phyloP scores from a whole-genome alignment of 2,888 invertebrate species.

The Cabera pusaria region DNA sequence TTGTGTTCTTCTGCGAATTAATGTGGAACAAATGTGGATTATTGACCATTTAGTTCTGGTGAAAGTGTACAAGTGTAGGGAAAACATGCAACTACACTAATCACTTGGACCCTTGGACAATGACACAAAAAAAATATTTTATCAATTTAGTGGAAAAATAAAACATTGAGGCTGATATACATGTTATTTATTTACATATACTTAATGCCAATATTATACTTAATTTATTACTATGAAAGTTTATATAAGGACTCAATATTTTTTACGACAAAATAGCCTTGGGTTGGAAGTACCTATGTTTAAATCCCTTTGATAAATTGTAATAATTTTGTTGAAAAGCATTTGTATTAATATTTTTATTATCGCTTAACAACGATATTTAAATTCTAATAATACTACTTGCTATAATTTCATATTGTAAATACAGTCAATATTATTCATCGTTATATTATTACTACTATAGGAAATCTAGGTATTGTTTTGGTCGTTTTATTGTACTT shows the following conservation, averaged over 20 bases:
- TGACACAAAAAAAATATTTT: no score
- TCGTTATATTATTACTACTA: slow-evolving; percentile 32
- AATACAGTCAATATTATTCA: slow-evolving; percentile 46
- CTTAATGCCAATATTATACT: slow-evolving; percentile 49
- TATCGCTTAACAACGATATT: slow-evolving; percentile 2
- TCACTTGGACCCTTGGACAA: no score
- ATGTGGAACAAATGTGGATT: no score
- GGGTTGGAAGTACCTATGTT: slow-evolving; percentile 43
- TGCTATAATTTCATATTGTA: slow-evolving; percentile 36
- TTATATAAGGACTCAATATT: slow-evolving; percentile 46
- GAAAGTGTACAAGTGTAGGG: no score
- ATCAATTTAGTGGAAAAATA: no score
- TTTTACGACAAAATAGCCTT: slow-evolving; percentile 47
- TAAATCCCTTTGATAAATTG: slow-evolving; percentile 19
- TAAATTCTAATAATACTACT: slow-evolving; percentile 16
- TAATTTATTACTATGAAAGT: slow-evolving; percentile 48
- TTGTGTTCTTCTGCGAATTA: no score
- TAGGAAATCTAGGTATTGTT: slow-evolving; percentile 32
- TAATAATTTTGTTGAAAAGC: slow-evolving; percentile 18
- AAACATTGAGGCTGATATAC: slow-evolving; percentile 62
- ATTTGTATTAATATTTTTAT: slow-evolving; percentile 24
- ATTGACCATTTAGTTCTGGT: no score
- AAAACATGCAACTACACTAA: no score
- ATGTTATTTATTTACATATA: slow-evolving; percentile 64
- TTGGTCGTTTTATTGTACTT: slow-evolving; percentile 75